Percentiles rank a stretch among this genome's conserved stretches.
Conservation (phyloP, 2,113 vertebrate species). For the Spilogale gracilis region DNA sequence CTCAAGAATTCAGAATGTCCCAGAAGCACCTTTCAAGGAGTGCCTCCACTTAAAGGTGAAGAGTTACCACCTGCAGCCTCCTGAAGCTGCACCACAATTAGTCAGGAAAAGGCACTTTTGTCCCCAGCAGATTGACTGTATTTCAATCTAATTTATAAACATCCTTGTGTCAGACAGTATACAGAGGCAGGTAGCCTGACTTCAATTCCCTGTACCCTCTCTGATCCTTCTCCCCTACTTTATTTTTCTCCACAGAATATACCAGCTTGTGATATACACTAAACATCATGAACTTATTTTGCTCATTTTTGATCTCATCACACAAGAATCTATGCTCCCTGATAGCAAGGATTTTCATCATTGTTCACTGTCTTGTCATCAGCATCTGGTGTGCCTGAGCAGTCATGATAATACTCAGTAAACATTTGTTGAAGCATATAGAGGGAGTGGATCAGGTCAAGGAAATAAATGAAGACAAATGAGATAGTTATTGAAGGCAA, state of each 20-base stretch:
- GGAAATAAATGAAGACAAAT: not conserved
- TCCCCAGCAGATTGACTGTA: not conserved
- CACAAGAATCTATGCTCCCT: not conserved
- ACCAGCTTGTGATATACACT: not conserved
- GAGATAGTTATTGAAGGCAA: not conserved
- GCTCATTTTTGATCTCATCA: not conserved
- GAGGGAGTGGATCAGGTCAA: not conserved
- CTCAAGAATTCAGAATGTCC: not conserved
- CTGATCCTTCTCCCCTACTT: not conserved
- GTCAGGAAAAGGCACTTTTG: not conserved
- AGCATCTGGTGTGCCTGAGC: not conserved
- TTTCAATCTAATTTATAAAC: not conserved
- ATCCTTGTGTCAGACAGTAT: not conserved
- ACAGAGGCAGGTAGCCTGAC: not conserved
- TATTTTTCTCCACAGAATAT: not conserved
- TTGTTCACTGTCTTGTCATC: not conserved
- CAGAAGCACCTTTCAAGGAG: not conserved
- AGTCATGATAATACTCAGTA: not conserved
- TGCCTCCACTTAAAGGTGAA: not conserved
- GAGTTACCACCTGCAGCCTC: not conserved
- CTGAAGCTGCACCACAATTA: not conserved
- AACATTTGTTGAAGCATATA: not conserved
- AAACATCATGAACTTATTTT: not conserved
- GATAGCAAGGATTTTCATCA: not conserved
- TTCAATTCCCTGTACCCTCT: not conserved